These are phyloP conservation scores for Tricholaema leucomelas DNA, from an alignment of 2,113 vertebrate genomes.

Conservation along the genomic window DNA sequence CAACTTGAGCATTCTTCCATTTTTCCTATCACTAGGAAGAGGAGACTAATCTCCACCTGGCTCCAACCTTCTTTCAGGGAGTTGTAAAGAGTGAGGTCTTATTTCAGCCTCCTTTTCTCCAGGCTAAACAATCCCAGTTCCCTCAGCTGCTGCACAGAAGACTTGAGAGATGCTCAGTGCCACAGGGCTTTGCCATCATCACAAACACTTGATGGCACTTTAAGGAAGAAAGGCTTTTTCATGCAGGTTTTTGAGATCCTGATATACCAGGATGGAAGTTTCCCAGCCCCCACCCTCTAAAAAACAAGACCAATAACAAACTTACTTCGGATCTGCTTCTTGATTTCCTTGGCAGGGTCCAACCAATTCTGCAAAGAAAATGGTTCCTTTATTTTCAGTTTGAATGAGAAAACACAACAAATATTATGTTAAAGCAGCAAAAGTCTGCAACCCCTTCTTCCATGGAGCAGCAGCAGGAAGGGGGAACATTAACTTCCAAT, in stretches of 20 bases:
- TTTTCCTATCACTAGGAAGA: too few relatives aligned
- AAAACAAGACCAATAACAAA: not conserved
- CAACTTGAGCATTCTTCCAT: too few relatives aligned
- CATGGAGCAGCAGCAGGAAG: not conserved
- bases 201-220: not conserved
- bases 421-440: not conserved
- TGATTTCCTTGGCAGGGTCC: slow-evolving; percentile 93
- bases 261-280: not conserved
- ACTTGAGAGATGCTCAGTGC: not conserved
- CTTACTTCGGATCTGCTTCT: slow-evolving; percentile 97
- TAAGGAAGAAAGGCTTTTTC: not conserved
- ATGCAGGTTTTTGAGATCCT: not conserved
- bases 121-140: too few relatives aligned
- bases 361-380: slow-evolving; percentile 92
- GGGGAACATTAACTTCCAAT: not conserved
- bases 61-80: too few relatives aligned
- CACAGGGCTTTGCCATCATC: not conserved
- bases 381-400: slow-evolving; percentile 19
- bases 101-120: too few relatives aligned
- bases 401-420: slow-evolving; percentile 49
- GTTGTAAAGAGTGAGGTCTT: too few relatives aligned
- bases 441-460: not conserved
- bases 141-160: too few relatives aligned
- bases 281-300: not conserved
- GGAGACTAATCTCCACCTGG: too few relatives aligned